phyloP scores from a whole-genome alignment of 2,888 invertebrate species.

The Rapana venosa region DNA sequence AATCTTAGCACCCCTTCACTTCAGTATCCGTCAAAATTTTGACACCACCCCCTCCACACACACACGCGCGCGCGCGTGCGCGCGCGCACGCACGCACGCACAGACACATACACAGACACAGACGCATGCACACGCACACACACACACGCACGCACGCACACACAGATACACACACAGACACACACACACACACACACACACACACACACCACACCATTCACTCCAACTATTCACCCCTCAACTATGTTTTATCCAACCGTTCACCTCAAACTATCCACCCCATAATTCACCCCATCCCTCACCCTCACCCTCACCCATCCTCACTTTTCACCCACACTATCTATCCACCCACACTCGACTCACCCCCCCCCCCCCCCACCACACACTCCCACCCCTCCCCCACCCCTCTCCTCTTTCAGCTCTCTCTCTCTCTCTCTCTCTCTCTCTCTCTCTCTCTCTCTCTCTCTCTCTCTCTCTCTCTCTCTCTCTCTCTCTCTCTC shows the following conservation, averaged over 20 bases:
- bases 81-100: conserved; percentile 12
- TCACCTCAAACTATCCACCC: too few relatives aligned
- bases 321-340: too few relatives aligned
- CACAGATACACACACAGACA: neutral
- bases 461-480: neutral
- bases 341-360: too few relatives aligned
- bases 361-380: too few relatives aligned
- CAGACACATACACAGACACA: too few relatives aligned
- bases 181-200: neutral
- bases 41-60: neutral
- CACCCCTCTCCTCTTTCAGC: neutral
- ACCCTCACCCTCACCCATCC: too few relatives aligned
- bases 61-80: neutral
- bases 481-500: neutral
- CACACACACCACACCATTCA: neutral
- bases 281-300: too few relatives aligned
- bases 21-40: too few relatives aligned
- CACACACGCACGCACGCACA: conserved; percentile 23
- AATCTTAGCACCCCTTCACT: too few relatives aligned
- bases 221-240: too few relatives aligned
- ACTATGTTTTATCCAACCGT: too few relatives aligned
- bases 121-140: neutral
- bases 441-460: neutral
- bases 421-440: neutral
- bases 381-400: neutral